Percentiles rank a stretch among this genome's conserved stretches.
Evolutionary conservation across 2,113 vertebrate genomes (phyloP).

Genomic region (Noctilio leporinus): DNA sequence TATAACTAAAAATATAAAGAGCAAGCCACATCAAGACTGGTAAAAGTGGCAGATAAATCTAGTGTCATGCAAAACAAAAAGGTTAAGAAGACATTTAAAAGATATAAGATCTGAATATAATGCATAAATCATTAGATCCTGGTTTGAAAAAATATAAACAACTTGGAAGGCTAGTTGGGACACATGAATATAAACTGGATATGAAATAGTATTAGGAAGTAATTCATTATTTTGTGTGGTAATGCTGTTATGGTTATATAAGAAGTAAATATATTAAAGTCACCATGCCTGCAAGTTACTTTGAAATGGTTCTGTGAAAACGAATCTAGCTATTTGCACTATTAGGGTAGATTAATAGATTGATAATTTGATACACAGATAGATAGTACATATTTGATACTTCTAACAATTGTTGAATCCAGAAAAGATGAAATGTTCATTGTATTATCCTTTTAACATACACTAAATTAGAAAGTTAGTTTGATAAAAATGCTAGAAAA

Average conservation of each 20-base stretch:
- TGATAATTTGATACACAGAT: not conserved
- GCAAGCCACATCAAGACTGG: not conserved
- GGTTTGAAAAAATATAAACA: not conserved
- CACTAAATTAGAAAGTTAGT: not conserved
- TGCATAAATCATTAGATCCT: not conserved
- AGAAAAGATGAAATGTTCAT: not conserved
- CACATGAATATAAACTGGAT: not conserved
- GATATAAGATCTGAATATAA: not conserved
- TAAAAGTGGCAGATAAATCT: not conserved
- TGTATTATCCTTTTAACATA: not conserved
- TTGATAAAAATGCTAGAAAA: not conserved
- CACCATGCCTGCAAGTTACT: not conserved
- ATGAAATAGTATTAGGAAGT: constrained; percentile 8
- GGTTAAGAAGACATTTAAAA: not conserved
- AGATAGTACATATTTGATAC: not conserved
- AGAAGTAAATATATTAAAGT: not conserved
- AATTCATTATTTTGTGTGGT: not conserved
- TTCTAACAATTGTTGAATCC: not conserved
- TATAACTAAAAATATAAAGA: not conserved
- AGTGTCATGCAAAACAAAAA: not conserved
- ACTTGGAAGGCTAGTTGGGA: not conserved
- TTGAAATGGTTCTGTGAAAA: not conserved
- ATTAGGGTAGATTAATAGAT: not conserved
- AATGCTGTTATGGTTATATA: not conserved
- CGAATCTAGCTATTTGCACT: not conserved